Base-by-base conservation (phyloP, 2,888 invertebrate genomes). In the Geotrupes spiniger region DNA sequence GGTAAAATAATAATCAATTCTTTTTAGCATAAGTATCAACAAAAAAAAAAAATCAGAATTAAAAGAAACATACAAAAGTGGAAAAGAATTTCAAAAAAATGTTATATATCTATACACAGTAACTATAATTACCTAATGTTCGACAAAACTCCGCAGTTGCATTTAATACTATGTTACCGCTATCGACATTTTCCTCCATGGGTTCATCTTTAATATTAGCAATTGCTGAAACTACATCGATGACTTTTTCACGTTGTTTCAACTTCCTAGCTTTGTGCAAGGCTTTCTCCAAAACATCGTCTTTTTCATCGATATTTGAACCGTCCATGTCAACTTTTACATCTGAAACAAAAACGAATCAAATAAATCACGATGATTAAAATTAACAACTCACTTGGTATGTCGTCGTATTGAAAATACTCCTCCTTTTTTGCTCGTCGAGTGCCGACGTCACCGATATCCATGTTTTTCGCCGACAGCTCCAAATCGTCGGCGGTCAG, bases 91-190 rank as follows among this genome's bases (percentile, higher is more conserved):
- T n/a, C n/a, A n/a, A n/a, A n/a, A n/a, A n/a, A n/a, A n/a, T n/a
- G n/a, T n/a, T n/a, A n/a, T n/a, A n/a, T n/a, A n/a, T n/a, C n/a
- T n/a, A n/a, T n/a, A n/a, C n/a, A n/a, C n/a, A n/a, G n/a, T n/a
- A n/a, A n/a, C n/a, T n/a, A n/a, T n/a, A 33, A 46, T 59, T 51
- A 66, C 67, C 73, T 4, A 97, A 79, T 36, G 94, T 93, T 62
- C 96, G 84, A 68, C 97, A 97, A 77, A 97, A 97, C 78, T 97
- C 97, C 0, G 96, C 95, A 1, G 95, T 96, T 1, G 93, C 87
- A 77, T 97, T 94, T 45, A 97, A 75, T 47, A 88, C 82, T 64
- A 96, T 95, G 58, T 81, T 79, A 41, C 77, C 72, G 17, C 56
- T 59, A 42, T 68, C 73, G 5, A 55, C 42, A 9, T 56, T 52